These are phyloP conservation scores for Pogona vitticeps DNA, from an alignment of 2,113 vertebrate genomes.

Conservation along the genomic window DNA sequence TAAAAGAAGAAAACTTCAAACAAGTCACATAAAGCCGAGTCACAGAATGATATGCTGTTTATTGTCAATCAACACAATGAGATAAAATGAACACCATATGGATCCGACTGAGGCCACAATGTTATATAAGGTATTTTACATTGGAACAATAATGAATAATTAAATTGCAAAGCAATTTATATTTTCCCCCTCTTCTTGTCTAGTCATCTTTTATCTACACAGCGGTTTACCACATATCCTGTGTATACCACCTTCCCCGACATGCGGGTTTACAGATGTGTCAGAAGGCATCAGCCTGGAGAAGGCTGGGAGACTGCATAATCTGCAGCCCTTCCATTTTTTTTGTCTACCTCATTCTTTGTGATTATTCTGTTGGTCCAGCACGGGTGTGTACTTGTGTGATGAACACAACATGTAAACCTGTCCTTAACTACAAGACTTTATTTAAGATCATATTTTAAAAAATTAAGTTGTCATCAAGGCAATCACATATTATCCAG, in stretches of 20 bases:
- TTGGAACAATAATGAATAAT: slow-evolving; percentile 30
- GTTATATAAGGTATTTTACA: slow-evolving; percentile 35
- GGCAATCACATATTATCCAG: slow-evolving; percentile 3
- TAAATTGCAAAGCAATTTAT: slow-evolving; percentile 44
- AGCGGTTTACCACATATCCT: background rate
- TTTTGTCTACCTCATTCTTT: background rate
- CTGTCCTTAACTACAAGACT: background rate
- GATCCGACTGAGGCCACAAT: slow-evolving; percentile 32
- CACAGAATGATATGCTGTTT: too few relatives aligned
- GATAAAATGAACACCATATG: slow-evolving; percentile 12
- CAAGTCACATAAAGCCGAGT: too few relatives aligned
- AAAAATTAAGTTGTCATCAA: slow-evolving; percentile 41
- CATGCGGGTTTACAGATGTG: background rate
- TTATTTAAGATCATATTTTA: slow-evolving; percentile 36
- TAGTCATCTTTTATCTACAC: slow-evolving; percentile 11
- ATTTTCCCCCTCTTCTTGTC: slow-evolving; percentile 47
- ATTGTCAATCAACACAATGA: slow-evolving; percentile 12
- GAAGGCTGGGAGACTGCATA: background rate
- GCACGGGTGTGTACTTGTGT: background rate
- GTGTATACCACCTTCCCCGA: background rate
- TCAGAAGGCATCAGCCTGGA: background rate
- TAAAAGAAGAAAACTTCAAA: too few relatives aligned
- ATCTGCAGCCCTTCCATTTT: background rate
- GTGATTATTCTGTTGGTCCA: background rate
- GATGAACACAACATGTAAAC: background rate